Conservation (phyloP, 2,888 invertebrate species). For the Leptura quadrifasciata region DNA sequence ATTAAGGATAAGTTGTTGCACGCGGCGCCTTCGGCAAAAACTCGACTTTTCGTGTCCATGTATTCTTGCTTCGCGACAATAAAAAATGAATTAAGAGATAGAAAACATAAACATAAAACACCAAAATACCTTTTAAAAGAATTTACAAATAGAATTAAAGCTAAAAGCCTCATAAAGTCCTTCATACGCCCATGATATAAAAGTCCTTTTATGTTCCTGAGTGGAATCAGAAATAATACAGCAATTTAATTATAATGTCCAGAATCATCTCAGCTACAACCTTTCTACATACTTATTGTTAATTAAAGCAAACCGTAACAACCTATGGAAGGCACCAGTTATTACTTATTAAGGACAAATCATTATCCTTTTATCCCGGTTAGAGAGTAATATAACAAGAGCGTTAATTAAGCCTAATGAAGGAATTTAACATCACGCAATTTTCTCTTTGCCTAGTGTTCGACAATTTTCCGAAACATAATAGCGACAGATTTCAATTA, state of each 20-base stretch:
- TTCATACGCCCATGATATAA: not conserved
- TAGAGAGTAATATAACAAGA: not conserved
- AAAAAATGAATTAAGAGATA: not conserved
- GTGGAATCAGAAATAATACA: no score
- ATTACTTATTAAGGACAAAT: not conserved
- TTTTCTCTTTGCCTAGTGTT: not conserved
- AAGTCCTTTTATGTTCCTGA: not conserved
- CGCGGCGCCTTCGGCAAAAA: not conserved
- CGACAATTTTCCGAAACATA: not conserved
- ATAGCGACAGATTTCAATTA: conserved; percentile 17
- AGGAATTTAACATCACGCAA: not conserved
- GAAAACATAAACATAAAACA: not conserved
- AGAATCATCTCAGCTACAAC: not conserved
- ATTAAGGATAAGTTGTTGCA: not conserved
- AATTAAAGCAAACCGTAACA: not conserved
- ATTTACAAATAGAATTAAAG: not conserved
- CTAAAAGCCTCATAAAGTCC: not conserved
- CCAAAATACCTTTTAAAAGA: not conserved
- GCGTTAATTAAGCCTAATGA: not conserved
- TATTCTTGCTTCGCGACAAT: not conserved
- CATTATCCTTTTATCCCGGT: not conserved
- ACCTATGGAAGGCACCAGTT: not conserved
- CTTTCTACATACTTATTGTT: not conserved
- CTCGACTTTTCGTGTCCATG: not conserved
- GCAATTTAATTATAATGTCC: not conserved